phyloP scores from a whole-genome alignment of 2,888 invertebrate genomes.

The Leucoma salicis region DNA sequence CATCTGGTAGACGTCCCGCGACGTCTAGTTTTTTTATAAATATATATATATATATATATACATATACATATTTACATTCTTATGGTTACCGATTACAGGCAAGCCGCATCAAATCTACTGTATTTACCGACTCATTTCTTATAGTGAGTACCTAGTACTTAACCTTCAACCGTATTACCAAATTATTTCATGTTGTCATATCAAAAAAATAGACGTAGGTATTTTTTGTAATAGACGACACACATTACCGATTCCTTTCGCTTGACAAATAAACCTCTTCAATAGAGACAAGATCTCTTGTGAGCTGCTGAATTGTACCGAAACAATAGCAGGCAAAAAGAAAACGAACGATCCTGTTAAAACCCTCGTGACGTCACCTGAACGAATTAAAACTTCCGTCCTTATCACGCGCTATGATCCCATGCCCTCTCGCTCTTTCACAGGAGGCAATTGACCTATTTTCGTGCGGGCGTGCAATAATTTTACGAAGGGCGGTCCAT shows the following conservation, averaged over 20 bases:
- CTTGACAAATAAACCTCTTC: conserved; percentile 43
- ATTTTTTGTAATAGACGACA: conserved; percentile 17
- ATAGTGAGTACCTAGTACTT: no score
- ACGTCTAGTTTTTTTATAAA: no score
- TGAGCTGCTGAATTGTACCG: conserved; percentile 43
- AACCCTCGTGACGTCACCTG: conserved; percentile 76
- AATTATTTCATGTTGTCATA: no score
- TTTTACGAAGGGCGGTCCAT: conserved; percentile 66
- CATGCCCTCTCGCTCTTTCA: conserved; percentile 53
- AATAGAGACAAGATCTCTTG: conserved; percentile 39
- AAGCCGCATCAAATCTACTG: no score
- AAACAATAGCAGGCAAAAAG: conserved; percentile 68
- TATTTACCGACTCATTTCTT: no score
- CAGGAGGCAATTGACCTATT: conserved; percentile 80
- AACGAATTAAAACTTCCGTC: conserved; percentile 68
- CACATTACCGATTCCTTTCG: conserved; percentile 49
- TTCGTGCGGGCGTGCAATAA: conserved; percentile 74
- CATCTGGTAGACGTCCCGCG: no score
- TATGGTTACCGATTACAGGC: no score
- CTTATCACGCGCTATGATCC: conserved; percentile 53
- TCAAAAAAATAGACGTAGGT: no score
- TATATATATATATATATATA: no score
- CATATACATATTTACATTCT: no score
- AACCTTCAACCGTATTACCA: no score
- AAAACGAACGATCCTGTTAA: conserved; percentile 64